Evolutionary conservation across 53 echinoderm and acorn worm genomes (phyloP), one percentile per base, ranked within the genome.

Genomic region (Hippasteria phrygiana): DNA sequence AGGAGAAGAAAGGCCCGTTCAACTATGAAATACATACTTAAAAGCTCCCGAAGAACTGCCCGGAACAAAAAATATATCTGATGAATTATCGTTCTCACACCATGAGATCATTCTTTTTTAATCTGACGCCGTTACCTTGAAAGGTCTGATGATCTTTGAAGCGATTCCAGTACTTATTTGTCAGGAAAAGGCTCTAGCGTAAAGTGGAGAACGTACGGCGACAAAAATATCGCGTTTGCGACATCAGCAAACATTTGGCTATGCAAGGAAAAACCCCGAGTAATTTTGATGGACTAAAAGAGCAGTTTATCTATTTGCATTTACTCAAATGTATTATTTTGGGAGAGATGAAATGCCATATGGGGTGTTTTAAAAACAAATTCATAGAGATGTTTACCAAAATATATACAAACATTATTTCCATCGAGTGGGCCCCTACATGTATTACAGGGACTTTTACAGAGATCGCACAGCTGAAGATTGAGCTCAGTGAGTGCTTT

Each of bases 21-120:
- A 35, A 39, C 79, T 62, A 79, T 79, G 79, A 62, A 79, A 79
- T 79, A 22, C 40, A 62, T 54, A 79, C 79, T 59, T 59, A 59
- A 62, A 79, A 79, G 62, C 79, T 79, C 62, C 39, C 13, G 32
- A 76, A 73, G 43, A 59, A 24, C 59, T 50, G 51, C 76, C 9
- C 18, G 76, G 32, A 16, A 46, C 14, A 51, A 59, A 18, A 76
- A 76, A 76, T 43, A n/a, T n/a, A n/a, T n/a, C 26, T 53, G 76
- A 48, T 53, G 33, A 76, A 53, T 76, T 53, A 76, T 76, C 32
- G 48, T 31, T 50, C 54, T 76, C 50, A 59, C 76, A n/a, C 34
- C 35, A 35, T 76, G 47, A 43, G 33, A 50, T 76, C 48, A 76
- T 76, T 76, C 51, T 76, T 48, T 32, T 22, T 48, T 27, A 20